phyloP scores from a whole-genome alignment of 2,113 vertebrate species.

The Xenopus borealis region DNA sequence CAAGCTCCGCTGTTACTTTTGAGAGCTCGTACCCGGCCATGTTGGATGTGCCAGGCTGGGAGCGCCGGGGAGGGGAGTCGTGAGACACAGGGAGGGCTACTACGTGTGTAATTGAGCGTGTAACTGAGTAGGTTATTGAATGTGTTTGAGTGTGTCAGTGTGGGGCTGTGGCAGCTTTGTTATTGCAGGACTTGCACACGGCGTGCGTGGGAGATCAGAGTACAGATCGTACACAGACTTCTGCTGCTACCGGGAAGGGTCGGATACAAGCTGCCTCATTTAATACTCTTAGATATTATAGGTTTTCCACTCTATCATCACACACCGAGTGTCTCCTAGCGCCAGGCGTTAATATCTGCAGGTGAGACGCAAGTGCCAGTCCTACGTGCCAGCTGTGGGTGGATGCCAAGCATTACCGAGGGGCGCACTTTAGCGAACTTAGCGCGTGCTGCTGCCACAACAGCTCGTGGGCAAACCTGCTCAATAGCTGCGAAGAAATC shows the following conservation, averaged over 20 bases:
- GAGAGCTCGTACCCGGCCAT: slow-evolving; percentile 81
- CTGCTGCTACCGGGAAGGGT: background rate
- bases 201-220: no score
- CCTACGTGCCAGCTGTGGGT: background rate
- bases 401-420: background rate
- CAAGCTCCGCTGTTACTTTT: slow-evolving; percentile 79
- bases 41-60: slow-evolving; percentile 73
- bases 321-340: no score
- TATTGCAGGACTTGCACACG: background rate
- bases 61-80: background rate
- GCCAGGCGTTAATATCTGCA: background rate
- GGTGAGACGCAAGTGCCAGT: background rate
- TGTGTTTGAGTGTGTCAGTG: no score
- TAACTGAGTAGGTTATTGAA: no score
- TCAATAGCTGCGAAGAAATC: background rate
- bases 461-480: background rate
- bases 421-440: slow-evolving; percentile 3
- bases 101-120: background rate
- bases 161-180: background rate
- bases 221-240: background rate
- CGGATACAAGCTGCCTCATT: background rate
- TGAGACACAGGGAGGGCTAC: no score
- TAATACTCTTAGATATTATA: no score
- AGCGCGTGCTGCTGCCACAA: background rate
- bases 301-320: no score